These are phyloP conservation scores for Plemyria rubiginata DNA, from an alignment of 2,888 invertebrate genomes.

Conservation along the genomic window DNA sequence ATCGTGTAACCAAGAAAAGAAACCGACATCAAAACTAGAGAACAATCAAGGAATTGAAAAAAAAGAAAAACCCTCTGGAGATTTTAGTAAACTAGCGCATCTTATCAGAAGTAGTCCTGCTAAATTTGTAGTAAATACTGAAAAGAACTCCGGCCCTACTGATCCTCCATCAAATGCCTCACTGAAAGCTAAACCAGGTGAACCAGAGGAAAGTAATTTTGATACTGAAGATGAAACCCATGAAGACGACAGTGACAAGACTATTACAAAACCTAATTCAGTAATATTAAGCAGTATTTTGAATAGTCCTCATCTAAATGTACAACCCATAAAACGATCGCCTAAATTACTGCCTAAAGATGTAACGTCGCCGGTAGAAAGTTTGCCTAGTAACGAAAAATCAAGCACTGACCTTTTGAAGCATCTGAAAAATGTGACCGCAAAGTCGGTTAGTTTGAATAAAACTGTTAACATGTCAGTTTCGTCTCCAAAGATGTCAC, in stretches of 20 bases:
- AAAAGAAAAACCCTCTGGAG: constrained; percentile 10
- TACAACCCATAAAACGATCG: constrained; percentile 37
- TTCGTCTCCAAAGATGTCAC: constrained; percentile 39
- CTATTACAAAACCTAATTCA: constrained; percentile 10
- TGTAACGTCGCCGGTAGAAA: constrained; percentile 36
- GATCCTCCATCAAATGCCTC: constrained; percentile 6
- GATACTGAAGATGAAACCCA: constrained; percentile 33
- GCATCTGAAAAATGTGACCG: constrained; percentile 63
- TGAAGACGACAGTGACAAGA: constrained; percentile 40
- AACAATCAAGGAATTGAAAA: constrained; percentile 11
- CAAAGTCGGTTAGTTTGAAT: constrained; percentile 53
- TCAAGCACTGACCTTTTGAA: constrained; percentile 58
- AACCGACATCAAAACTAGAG: constrained; percentile 31
- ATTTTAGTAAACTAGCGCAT: constrained; percentile 26
- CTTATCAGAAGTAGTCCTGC: constrained; percentile 17
- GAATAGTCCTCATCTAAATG: constrained; percentile 34
- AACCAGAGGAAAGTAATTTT: constrained; percentile 7
- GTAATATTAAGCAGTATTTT: constrained; percentile 30
- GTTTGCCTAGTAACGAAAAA: constrained; percentile 38
- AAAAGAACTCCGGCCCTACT: constrained; percentile 6
- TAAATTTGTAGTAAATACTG: constrained; percentile 12
- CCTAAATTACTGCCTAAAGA: constrained; percentile 27
- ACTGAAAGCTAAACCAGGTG: constrained; percentile 10
- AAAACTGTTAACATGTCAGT: constrained; percentile 22
- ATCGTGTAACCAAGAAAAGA: constrained; percentile 49